A percentile compares a stretch with the other conserved stretches of the same genome.
Conservation (phyloP, 2,113 vertebrate species). For the Thunnus maccoyii region DNA sequence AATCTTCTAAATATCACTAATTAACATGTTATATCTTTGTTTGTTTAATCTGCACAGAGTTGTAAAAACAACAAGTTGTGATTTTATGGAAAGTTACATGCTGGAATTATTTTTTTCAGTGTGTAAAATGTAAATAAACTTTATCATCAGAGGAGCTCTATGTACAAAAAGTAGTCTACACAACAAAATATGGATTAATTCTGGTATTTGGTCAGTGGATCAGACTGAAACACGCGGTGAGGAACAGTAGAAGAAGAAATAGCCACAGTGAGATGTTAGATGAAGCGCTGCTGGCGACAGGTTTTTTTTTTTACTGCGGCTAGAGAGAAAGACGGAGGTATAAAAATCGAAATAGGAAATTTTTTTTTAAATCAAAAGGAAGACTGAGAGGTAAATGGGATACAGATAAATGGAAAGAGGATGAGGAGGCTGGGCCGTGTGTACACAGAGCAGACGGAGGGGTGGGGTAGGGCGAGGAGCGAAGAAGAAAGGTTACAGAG, state of each 20-base stretch:
- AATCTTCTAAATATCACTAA: too few relatives aligned
- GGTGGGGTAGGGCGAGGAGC: conserved; percentile 55
- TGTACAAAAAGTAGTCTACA: neutral
- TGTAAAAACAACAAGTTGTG: too few relatives aligned
- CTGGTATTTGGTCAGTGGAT: neutral
- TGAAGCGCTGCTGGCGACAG: neutral
- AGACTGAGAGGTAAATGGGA: conserved; percentile 38
- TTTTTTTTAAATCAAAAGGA: conserved; percentile 39
- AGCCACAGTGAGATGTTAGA: neutral
- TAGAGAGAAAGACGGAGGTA: neutral
- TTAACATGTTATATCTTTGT: too few relatives aligned
- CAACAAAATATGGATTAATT: neutral
- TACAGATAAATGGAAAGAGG: conserved; percentile 56
- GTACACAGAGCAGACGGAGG: conserved; percentile 47
- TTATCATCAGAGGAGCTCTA: too few relatives aligned
- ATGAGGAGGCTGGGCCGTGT: conserved; percentile 47
- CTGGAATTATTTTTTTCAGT: neutral
- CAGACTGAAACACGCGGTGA: too few relatives aligned
- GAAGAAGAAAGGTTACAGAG: conserved; percentile 68
- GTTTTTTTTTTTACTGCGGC: neutral
- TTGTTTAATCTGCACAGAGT: too few relatives aligned
- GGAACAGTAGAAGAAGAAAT: too few relatives aligned
- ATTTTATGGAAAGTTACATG: neutral
- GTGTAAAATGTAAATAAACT: too few relatives aligned
- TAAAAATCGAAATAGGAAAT: conserved; percentile 48